A percentile compares a stretch with the other conserved stretches of the same genome.
Evolutionary conservation across 2,888 invertebrate species (phyloP).

Genomic region (Acrobasis consociella): DNA sequence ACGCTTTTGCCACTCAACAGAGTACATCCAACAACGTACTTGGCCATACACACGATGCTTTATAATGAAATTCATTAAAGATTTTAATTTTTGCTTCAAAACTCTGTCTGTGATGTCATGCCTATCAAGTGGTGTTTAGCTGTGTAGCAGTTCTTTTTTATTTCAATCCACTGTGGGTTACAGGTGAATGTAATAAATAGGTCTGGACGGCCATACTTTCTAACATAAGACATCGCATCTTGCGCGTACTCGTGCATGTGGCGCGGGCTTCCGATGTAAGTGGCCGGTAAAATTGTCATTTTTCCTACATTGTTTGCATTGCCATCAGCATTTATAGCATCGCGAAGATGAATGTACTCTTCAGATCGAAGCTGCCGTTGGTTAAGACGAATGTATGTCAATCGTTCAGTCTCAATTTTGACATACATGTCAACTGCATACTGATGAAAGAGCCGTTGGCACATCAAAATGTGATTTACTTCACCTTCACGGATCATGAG

Average conservation of each 20-base stretch:
- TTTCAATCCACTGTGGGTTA: slow-evolving; percentile 1
- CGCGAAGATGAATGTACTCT: slow-evolving; percentile 20
- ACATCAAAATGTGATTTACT: slow-evolving; percentile 25
- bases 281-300: slow-evolving; percentile 37
- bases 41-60: slow-evolving; percentile 34
- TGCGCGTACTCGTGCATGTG: slow-evolving; percentile 31
- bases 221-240: not conserved
- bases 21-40: slow-evolving; percentile 35
- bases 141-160: no score
- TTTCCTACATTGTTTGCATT: slow-evolving; percentile 7
- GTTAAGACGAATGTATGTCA: slow-evolving; percentile 23
- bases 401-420: slow-evolving; percentile 27
- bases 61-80: slow-evolving; percentile 33
- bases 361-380: slow-evolving; percentile 19
- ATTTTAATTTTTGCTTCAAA: slow-evolving; percentile 31
- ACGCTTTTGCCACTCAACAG: slow-evolving; percentile 36
- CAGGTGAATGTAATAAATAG: no score
- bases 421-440: slow-evolving; percentile 21
- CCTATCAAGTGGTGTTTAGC: no score
- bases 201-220: no score
- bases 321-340: no score
- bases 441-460: slow-evolving; percentile 9
- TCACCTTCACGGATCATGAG: slow-evolving; percentile 26
- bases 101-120: no score
- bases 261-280: slow-evolving; percentile 27